Evolutionary conservation across 2,888 invertebrate genomes (phyloP).

Genomic region (Brachycybe producta): DNA sequence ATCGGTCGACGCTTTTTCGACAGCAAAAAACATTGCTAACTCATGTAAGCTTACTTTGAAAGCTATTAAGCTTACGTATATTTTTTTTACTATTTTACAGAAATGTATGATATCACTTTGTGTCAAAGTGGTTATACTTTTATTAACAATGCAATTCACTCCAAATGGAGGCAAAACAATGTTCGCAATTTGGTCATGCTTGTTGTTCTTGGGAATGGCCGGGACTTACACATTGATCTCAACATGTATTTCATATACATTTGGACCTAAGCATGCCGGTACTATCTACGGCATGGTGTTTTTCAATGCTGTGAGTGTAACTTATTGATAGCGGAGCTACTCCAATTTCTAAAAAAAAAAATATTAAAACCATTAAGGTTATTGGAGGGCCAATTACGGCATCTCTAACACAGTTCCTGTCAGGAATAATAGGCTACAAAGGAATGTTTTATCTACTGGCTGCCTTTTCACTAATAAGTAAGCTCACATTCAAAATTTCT

Average conservation of each 20-base stretch:
- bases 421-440: background rate
- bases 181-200: conserved; percentile 31
- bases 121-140: conserved; percentile 24
- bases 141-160: conserved; percentile 26
- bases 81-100: conserved; percentile 11
- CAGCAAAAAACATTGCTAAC: no score
- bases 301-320: conserved; percentile 27
- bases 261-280: conserved; percentile 30
- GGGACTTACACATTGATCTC: conserved; percentile 33
- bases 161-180: conserved; percentile 26
- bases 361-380: conserved; percentile 12
- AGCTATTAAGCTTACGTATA: background rate
- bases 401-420: conserved; percentile 1
- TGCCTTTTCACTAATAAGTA: conserved; percentile 9
- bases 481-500: conserved; percentile 5
- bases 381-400: conserved; percentile 14
- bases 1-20: no score
- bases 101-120: conserved; percentile 24
- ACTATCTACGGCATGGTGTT: conserved; percentile 32
- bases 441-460: conserved; percentile 13
- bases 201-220: conserved; percentile 30
- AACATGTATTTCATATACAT: conserved; percentile 31
- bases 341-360: conserved; percentile 13
- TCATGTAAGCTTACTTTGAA: background rate
- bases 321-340: background rate